Conservation (phyloP, 2,888 invertebrate species). For the Lepidochitona cinerea region DNA sequence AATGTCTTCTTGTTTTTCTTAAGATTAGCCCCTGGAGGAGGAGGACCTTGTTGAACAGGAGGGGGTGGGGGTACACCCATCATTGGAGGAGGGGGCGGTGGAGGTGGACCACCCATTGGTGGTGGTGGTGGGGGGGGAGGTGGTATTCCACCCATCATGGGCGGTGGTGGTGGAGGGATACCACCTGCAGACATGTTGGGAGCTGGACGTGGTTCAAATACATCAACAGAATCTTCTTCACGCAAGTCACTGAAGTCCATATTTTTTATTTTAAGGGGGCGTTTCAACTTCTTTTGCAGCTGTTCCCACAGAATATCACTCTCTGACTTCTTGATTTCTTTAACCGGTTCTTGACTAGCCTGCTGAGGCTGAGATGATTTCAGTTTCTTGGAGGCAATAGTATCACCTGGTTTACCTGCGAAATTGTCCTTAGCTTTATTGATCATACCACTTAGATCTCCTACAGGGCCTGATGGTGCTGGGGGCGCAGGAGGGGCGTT, state of each 20-base stretch:
- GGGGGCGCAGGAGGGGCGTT: background rate
- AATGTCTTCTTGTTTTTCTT: conserved; percentile 88
- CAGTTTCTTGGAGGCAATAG: conserved; percentile 78
- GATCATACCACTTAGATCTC: conserved; percentile 87
- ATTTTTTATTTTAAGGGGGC: conserved; percentile 85
- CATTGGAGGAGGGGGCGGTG: conserved; percentile 21
- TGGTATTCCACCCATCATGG: conserved; percentile 31
- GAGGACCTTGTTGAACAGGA: conserved; percentile 49
- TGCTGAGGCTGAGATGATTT: conserved; percentile 17
- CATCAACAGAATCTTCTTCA: conserved; percentile 85
- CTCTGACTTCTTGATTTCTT: conserved; percentile 83
- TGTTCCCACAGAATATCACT: conserved; percentile 97
- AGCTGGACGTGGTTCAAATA: conserved; percentile 74
- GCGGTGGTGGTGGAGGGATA: conserved; percentile 42
- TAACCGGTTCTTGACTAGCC: conserved; percentile 29
- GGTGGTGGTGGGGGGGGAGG: conserved; percentile 45
- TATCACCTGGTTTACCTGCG: conserved; percentile 83
- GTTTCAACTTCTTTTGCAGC: conserved; percentile 73
- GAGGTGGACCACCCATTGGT: conserved; percentile 45
- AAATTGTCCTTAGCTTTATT: conserved; percentile 94
- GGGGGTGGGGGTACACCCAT: conserved; percentile 44
- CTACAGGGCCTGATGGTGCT: conserved; percentile 16
- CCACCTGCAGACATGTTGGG: conserved; percentile 30
- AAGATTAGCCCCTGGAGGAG: conserved; percentile 56
- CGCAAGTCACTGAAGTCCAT: conserved; percentile 96